These are phyloP conservation scores for Campoplex capitator DNA, from an alignment of 2,888 invertebrate genomes.

Conservation along the genomic window DNA sequence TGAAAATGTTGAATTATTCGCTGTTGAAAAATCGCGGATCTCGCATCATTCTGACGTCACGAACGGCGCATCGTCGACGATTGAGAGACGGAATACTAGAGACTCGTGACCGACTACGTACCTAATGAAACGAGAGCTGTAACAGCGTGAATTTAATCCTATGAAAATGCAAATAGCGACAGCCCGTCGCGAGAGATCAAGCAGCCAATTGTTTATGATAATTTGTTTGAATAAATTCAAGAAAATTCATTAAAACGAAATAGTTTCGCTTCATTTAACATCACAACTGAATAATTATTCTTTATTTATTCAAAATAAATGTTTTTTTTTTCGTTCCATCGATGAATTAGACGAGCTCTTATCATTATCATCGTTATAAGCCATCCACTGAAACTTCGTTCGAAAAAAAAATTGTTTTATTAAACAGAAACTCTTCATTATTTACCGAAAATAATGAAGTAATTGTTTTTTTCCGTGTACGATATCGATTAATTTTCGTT, in stretches of 20 bases:
- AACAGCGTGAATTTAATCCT: constrained; percentile 10
- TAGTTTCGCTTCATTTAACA: background rate
- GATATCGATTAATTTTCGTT: no score
- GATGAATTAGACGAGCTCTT: background rate
- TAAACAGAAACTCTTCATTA: background rate
- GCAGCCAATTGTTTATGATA: constrained; percentile 6
- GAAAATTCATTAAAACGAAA: background rate
- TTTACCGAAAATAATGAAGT: background rate
- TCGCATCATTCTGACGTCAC: constrained; percentile 41
- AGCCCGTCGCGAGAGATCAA: background rate
- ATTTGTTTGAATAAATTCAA: background rate
- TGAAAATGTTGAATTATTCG: background rate
- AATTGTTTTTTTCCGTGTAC: background rate
- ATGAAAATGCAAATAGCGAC: constrained; percentile 40
- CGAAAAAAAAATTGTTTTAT: background rate
- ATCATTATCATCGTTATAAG: background rate
- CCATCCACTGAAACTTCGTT: background rate
- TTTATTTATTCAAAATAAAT: background rate
- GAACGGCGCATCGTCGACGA: constrained; percentile 39
- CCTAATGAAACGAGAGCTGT: constrained; percentile 14
- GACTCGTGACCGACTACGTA: constrained; percentile 40
- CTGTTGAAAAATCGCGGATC: background rate
- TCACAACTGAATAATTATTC: background rate
- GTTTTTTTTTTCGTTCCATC: background rate
- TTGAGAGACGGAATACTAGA: background rate